Evolutionary conservation across 2,797 vertebrate genomes (phyloP).

Genomic region (Vespertilio murinus): DNA sequence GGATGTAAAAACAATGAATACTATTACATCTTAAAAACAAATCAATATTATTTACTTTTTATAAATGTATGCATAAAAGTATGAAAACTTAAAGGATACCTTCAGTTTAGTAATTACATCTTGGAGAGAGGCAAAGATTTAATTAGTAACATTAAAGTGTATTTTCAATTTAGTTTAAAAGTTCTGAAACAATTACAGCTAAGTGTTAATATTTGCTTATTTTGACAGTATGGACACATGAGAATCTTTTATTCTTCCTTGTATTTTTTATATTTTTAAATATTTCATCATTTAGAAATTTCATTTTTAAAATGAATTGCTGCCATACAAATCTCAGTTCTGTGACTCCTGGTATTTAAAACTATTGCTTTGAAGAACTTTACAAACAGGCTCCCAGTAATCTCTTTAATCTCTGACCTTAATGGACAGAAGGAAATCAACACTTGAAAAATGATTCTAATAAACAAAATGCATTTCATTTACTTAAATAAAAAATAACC

Average conservation of each 20-base stretch:
- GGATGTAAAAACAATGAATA: background rate
- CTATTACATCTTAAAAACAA: constrained; percentile 29
- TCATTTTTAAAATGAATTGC: background rate
- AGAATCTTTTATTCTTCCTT: background rate
- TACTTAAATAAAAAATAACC: constrained; percentile 39
- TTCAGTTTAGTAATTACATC: background rate
- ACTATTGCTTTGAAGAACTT: constrained; percentile 12
- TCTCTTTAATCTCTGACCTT: background rate
- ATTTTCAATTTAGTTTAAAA: background rate
- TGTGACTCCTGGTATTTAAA: background rate
- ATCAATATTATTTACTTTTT: background rate
- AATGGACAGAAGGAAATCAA: constrained; percentile 7
- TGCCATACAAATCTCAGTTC: background rate
- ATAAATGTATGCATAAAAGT: background rate
- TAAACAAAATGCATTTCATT: constrained; percentile 45
- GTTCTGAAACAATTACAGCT: constrained; percentile 9
- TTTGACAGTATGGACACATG: background rate
- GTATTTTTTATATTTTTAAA: background rate
- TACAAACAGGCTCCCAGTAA: background rate
- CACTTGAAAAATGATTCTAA: constrained; percentile 27
- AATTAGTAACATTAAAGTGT: background rate
- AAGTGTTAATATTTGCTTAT: background rate
- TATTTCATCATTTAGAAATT: background rate
- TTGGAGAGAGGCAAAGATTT: background rate
- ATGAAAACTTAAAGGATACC: background rate